A percentile compares a stretch with the other conserved stretches of the same genome.
Conservation (phyloP, 2,797 vertebrate genomes). For the Hippocampus kuda region DNA sequence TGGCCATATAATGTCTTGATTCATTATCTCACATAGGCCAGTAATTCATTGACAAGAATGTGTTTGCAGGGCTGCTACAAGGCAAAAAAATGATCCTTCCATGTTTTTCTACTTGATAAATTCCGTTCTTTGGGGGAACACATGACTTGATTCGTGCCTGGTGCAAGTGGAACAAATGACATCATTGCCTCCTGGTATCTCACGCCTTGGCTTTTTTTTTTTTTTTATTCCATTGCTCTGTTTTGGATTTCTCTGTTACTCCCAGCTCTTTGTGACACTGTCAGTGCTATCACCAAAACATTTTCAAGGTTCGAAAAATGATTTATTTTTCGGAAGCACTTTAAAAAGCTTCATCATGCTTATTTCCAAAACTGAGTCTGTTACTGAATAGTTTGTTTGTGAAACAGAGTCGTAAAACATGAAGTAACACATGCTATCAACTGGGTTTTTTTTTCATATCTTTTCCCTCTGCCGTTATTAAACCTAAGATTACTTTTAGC, state of each 20-base stretch:
- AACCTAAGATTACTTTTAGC: no score
- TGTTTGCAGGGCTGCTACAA: slow-evolving; percentile 49
- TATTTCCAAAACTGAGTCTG: background rate
- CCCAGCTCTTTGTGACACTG: slow-evolving; percentile 9
- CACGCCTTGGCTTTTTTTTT: slow-evolving; percentile 18
- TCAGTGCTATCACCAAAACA: background rate
- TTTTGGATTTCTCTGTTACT: slow-evolving; percentile 19
- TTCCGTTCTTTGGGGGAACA: slow-evolving; percentile 51
- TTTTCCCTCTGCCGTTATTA: no score
- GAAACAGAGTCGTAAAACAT: background rate
- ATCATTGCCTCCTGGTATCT: slow-evolving; percentile 59
- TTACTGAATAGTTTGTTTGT: background rate
- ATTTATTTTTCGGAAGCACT: background rate
- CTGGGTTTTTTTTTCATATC: background rate
- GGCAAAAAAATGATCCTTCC: slow-evolving; percentile 39
- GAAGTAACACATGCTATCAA: background rate
- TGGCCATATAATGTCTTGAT: slow-evolving; percentile 10
- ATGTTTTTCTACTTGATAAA: slow-evolving; percentile 57
- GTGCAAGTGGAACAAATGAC: slow-evolving; percentile 67
- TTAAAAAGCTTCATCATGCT: background rate
- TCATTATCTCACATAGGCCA: slow-evolving; percentile 24
- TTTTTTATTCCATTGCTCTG: slow-evolving; percentile 8
- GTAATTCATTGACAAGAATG: slow-evolving; percentile 48
- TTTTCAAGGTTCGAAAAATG: background rate
- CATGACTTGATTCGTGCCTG: slow-evolving; percentile 55